phyloP scores from a whole-genome alignment of 2,113 vertebrate genomes.

The Boulengeromyrus knoepffleri region DNA sequence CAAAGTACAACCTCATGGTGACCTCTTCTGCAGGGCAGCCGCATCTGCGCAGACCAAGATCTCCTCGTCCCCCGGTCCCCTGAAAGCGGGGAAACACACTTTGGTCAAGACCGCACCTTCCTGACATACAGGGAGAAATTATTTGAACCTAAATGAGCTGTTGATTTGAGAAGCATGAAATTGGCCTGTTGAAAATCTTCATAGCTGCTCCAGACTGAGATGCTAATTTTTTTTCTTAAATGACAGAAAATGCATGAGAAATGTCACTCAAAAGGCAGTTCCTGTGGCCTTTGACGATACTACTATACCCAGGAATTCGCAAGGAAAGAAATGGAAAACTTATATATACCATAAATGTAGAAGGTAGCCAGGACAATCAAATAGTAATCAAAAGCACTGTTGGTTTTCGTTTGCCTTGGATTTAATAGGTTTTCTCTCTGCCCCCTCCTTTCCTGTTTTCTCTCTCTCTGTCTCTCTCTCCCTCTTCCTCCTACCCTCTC shows the following conservation, averaged over 20 bases:
- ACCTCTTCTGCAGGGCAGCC: slow-evolving; percentile 16
- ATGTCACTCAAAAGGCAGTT: neutral
- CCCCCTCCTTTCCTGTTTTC: neutral
- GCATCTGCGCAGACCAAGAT: neutral
- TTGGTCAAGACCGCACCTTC: neutral
- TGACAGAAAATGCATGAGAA: neutral
- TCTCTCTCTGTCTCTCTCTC: slow-evolving; percentile 6
- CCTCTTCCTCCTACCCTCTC: slow-evolving; percentile 26
- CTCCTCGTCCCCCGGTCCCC: neutral
- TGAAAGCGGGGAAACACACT: neutral
- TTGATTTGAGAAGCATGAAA: neutral
- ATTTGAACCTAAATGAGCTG: neutral
- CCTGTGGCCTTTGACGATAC: neutral
- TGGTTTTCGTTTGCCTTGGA: neutral
- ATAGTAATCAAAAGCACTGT: neutral
- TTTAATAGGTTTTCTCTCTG: neutral
- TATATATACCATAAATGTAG: neutral
- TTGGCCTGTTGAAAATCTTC: neutral
- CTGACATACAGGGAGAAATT: neutral
- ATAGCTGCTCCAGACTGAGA: neutral
- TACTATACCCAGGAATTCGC: neutral
- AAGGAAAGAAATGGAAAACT: slow-evolving; percentile 13
- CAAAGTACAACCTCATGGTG: slow-evolving; percentile 65
- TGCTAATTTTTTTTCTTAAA: neutral
- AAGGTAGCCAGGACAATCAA: neutral